Conservation (phyloP, 2,113 vertebrate species). For the Phylloscopus whistleri region DNA sequence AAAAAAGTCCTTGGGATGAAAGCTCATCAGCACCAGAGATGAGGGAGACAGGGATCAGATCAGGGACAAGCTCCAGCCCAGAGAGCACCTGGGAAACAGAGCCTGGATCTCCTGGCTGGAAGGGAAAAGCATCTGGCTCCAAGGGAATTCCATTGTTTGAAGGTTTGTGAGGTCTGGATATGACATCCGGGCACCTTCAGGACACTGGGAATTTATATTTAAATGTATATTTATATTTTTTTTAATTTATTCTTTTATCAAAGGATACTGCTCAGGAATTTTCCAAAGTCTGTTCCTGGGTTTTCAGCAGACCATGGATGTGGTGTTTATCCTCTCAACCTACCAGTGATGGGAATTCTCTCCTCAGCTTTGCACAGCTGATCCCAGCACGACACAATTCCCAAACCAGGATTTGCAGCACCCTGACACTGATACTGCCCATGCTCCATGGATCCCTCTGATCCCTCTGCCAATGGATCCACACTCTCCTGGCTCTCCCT, state of each 20-base stretch:
- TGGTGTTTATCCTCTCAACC: not conserved
- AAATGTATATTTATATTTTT: no score
- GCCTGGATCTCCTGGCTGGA: not conserved
- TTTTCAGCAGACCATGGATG: rapidly evolving
- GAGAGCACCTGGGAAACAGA: not conserved
- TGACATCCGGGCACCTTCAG: not conserved
- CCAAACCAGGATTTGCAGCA: not conserved
- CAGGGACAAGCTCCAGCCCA: not conserved
- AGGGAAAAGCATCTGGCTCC: not conserved
- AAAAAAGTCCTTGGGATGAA: not conserved
- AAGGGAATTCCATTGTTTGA: not conserved
- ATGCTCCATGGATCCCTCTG: not conserved
- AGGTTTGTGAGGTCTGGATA: not conserved
- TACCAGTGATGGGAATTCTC: not conserved
- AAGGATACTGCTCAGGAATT: not conserved
- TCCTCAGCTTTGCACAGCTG: not conserved
- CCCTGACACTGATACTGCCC: not conserved
- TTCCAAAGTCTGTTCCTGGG: not conserved
- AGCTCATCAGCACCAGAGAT: not conserved
- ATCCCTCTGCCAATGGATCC: not conserved
- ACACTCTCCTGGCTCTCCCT: not conserved
- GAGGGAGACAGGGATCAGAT: not conserved
- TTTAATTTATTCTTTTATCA: not conserved
- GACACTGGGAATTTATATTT: not conserved
- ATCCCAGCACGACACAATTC: not conserved